A percentile compares a stretch with the other conserved stretches of the same genome.
Evolutionary conservation across 2,888 invertebrate genomes (phyloP).

Genomic region (Cephonodes hylas): DNA sequence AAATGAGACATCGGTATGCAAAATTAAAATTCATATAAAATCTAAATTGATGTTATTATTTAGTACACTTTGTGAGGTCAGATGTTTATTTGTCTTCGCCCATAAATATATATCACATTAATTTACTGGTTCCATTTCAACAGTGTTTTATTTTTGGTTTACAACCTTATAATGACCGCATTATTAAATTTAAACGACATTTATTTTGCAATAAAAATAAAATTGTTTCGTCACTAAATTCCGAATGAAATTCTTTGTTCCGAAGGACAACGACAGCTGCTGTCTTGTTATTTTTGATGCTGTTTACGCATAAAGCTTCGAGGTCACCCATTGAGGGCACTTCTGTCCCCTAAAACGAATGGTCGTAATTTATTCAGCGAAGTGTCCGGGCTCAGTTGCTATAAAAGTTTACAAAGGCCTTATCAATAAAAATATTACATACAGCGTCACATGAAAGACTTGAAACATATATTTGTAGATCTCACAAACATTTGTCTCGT

Average conservation of each 20-base stretch:
- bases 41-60: neutral
- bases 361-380: neutral
- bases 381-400: neutral
- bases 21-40: too few relatives aligned
- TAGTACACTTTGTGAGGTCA: neutral
- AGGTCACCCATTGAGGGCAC: neutral
- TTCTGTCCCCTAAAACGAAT: neutral
- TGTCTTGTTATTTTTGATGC: neutral
- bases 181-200: neutral
- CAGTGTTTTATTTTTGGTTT: neutral
- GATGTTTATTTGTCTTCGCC: neutral
- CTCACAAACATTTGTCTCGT: too few relatives aligned
- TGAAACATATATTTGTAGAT: too few relatives aligned
- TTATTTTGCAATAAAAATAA: neutral
- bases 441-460: too few relatives aligned
- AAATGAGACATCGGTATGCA: too few relatives aligned
- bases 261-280: constrained; percentile 7
- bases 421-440: too few relatives aligned
- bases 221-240: constrained; percentile 1
- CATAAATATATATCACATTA: neutral
- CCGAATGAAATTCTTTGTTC: neutral
- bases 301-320: neutral
- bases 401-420: too few relatives aligned
- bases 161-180: neutral
- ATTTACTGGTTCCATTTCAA: neutral